Conservation (phyloP, 2,888 invertebrate genomes). For the Drepanosiphum platanoidis region DNA sequence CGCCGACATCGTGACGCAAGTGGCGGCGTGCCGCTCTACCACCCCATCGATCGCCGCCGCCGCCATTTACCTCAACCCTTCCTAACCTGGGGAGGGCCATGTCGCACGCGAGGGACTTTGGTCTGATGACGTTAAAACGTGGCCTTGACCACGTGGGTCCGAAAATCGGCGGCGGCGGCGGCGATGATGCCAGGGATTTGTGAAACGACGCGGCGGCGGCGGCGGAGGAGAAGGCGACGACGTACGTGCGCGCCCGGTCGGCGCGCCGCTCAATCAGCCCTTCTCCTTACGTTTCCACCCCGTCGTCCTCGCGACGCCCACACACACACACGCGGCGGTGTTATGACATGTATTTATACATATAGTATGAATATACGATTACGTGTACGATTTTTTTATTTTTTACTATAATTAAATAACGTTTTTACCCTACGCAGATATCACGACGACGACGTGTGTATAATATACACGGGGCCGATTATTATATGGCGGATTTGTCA, state of each 20-base stretch:
- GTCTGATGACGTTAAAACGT: slow-evolving; percentile 44
- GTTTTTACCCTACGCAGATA: no score
- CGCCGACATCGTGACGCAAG: slow-evolving; percentile 43
- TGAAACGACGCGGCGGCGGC: background rate
- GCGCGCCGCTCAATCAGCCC: slow-evolving; percentile 28
- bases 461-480: no score
- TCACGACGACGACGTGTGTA: no score
- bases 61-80: slow-evolving; percentile 3
- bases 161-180: background rate
- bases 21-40: slow-evolving; percentile 12
- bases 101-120: background rate
- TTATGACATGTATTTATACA: slow-evolving; percentile 1
- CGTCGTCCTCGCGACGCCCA: background rate
- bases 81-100: slow-evolving; percentile 16
- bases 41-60: slow-evolving; percentile 41
- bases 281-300: background rate
- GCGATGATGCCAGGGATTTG: slow-evolving; percentile 33
- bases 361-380: background rate
- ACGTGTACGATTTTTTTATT: background rate
- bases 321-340: slow-evolving; percentile 2
- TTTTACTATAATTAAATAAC: no score
- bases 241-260: slow-evolving; percentile 31
- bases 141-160: slow-evolving; percentile 59
- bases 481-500: no score
- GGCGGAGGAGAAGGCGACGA: background rate